phyloP scores from a whole-genome alignment of 2,113 vertebrate genomes.

The Pelusios castaneus region DNA sequence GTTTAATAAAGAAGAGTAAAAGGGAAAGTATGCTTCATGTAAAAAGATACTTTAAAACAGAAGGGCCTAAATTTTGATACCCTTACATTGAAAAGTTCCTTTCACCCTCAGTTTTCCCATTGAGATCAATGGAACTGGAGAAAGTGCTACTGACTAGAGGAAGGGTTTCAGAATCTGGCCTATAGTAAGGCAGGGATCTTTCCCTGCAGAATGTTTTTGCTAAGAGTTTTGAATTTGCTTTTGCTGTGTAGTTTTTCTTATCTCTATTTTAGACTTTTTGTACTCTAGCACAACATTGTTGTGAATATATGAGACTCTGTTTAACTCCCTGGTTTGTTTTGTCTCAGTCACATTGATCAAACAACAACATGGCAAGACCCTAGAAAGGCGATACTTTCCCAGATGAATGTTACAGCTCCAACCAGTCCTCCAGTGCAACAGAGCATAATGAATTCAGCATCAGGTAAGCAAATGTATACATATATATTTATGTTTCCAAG shows the following conservation, averaged over 20 bases:
- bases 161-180: neutral
- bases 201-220: neutral
- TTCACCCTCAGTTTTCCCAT: neutral
- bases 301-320: neutral
- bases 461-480: conserved; percentile 77
- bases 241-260: neutral
- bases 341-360: conserved; percentile 93
- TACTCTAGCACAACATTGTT: neutral
- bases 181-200: neutral
- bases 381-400: conserved; percentile 92
- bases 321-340: conserved; percentile 69
- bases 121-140: neutral
- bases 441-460: conserved; percentile 90
- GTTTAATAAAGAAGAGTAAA: neutral
- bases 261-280: conserved; percentile 8
- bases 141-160: neutral
- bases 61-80: fast-evolving
- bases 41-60: neutral
- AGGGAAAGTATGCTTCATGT: neutral
- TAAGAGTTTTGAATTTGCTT: conserved; percentile 7
- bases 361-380: conserved; percentile 98
- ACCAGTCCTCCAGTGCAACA: conserved; percentile 90
- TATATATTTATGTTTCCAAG: neutral
- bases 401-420: conserved; percentile 89
- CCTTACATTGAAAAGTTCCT: neutral